Base-by-base conservation (phyloP, 2,888 invertebrate species). In the Orchesella flavescens region DNA sequence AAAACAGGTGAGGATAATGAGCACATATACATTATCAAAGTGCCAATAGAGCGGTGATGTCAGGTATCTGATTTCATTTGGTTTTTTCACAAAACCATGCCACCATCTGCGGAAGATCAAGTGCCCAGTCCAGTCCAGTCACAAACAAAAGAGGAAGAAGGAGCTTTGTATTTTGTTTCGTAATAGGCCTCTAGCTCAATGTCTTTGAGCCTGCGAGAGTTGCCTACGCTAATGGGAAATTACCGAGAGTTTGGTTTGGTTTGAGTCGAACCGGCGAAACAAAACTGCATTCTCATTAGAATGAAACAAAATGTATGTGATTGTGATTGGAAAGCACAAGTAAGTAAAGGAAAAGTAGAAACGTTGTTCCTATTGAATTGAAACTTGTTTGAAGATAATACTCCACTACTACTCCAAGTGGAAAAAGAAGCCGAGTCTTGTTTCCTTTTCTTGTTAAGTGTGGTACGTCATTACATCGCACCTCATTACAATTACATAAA, bases 401-500 rank as follows among this genome's bases (percentile, higher is more conserved):
- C 34, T 2, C 34, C 7, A n/a, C n/a, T n/a, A n/a, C n/a, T n/a
- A n/a, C 34, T 34, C 34, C 34, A 34, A 34, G 34, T 34, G 34
- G 3, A 34, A n/a, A 34, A 34, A 34, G 34, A 34, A 34, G 34
- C 24, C 24, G n/a, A 24, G 34, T 24, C 63, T 63, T 63, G 63
- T 23, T 24, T 59, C 53, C 53, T 53, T 53, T 53, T n/a, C 53
- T 53, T 53, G 53, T 53, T 17, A 57, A 63, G 63, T 76, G 75
- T 65, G 66, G 49, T 46, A 66, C 23, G 66, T 76, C 55, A 66
- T 66, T 76, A 76, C 66, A 66, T 76, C 66, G 66, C 75, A 76
- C 75, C 75, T 76, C 66, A 76, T 76, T 76, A 76, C 75, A 76
- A 76, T 76, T 66, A 66, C 75, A 55, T 76, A 76, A 76, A 76